Base-by-base conservation (phyloP, 1,140 invertebrate genomes). In the Acromyrmex echinatior region DNA sequence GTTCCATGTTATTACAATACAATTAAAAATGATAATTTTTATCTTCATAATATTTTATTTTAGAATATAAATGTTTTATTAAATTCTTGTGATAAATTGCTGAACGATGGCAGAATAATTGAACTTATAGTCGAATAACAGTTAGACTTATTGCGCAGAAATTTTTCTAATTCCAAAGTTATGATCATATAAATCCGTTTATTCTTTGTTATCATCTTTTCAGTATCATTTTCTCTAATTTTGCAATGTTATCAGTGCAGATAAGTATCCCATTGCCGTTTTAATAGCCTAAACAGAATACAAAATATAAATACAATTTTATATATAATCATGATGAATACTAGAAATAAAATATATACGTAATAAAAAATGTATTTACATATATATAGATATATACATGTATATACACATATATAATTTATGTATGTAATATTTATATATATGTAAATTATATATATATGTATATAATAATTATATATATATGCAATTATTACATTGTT, bases 241-340 rank as follows among this genome's bases (percentile, higher is more conserved):
- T 56, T 10, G 68, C n/a, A 80, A 68, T 68, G 78, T 56, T 25
- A 80, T 18, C 9, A 80, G 12, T 3, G 78, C 49, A 39, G 78
- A 80, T 31, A 79, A 65, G 12, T 79, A 79, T 68, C 78, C 78
- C 49, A 68, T 56, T 68, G 78, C 35, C 0, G 62, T 68, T 53
- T 80, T 80, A 9, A 80, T 4, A 9, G 31, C 12, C 63, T 80
- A 25, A 51, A 66, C 2, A 35, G 16, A 63, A 3, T 53, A 56
- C 1, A 35, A 35, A 21, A 56, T 35, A 66, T n/a, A 49, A 14
- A 21, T 21, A 18, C 14, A 65, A 1, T 66, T 21, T 53, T 79
- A 35, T 39, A 45, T 45, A 53, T 60, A 60, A 77, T 39, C 9
- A 77, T 60, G 9, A 45, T 45, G 9, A 45, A 45, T 10, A 45